phyloP scores from a whole-genome alignment of 2,113 vertebrate genomes.

The Syngnathoides biaculeatus region DNA sequence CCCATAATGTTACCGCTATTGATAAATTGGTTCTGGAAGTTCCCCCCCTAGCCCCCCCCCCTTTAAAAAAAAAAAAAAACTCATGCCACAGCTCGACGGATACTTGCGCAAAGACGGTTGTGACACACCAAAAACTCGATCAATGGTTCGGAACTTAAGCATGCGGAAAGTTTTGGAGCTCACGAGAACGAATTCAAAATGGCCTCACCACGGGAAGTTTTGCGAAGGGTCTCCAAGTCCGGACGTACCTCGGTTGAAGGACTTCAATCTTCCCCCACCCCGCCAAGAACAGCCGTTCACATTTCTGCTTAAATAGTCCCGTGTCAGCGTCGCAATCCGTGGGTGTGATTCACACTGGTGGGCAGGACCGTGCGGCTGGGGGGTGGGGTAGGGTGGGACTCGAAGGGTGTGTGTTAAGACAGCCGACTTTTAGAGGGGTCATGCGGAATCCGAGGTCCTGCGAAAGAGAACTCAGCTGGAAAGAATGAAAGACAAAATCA shows the following conservation, averaged over 20 bases:
- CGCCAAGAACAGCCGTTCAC: too few relatives aligned
- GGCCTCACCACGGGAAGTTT: too few relatives aligned
- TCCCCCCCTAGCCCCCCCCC: too few relatives aligned
- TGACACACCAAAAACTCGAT: background rate
- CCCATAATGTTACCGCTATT: too few relatives aligned
- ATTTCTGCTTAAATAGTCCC: constrained; percentile 56
- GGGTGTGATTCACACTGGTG: constrained; percentile 19
- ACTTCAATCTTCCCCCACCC: background rate
- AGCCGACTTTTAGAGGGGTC: constrained; percentile 40
- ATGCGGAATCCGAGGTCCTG: constrained; percentile 62
- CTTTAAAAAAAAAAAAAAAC: too few relatives aligned
- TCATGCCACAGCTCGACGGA: background rate
- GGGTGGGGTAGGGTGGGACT: background rate
- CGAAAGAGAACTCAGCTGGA: background rate
- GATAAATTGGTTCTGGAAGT: too few relatives aligned
- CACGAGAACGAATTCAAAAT: background rate
- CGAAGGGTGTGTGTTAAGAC: background rate
- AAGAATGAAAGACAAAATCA: background rate
- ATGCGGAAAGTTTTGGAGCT: too few relatives aligned
- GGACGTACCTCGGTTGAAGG: constrained; percentile 1
- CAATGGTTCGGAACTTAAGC: background rate
- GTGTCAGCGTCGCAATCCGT: constrained; percentile 4
- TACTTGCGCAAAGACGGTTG: background rate
- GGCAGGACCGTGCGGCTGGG: too few relatives aligned
- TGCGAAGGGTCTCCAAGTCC: background rate